Base-by-base conservation (phyloP, 2,888 invertebrate genomes). In the Acleris sparsana region DNA sequence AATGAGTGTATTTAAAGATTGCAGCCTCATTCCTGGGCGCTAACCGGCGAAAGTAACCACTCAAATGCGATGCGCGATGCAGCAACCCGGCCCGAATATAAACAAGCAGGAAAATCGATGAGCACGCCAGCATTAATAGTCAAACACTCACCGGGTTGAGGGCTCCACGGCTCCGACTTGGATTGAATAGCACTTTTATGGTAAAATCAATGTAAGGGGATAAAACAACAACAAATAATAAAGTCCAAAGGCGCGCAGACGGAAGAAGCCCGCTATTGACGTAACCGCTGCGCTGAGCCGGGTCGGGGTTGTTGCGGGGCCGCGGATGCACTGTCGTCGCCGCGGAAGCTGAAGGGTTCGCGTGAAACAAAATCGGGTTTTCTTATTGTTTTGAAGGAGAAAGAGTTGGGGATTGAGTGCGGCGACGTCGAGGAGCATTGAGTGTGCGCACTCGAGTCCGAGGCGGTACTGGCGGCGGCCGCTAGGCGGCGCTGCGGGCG, bases 401-500 rank as follows among this genome's bases (percentile, higher is more conserved):
- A 80, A 76, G 80, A 76, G 73, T 76, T 80, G 78, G 75, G 82
- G 78, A 80, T 79, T 77, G 81, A 84, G 87, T 89, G 88, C 88
- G 82, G 84, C 84, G 83, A 82, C 79, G 81, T 82, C 75, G 82
- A 79, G 80, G 82, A 80, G 76, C 80, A 83, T 74, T 82, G 92
- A 88, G 91, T 80, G 85, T 90, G 91, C 92, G 92, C 92, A 90
- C 74, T 88, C 79, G 81, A 78, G 78, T 75, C 84, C 78, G 75
- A 72, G 71, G 70, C 69, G 72, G 78, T 86, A 88, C 89, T 89
- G 88, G 72, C 81, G 80, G 69, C 75, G 73, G 78, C 80, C 89
- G 82, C 65, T 74, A 83, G 90, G 80, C 85, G 89, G 91, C 90
- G 89, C 83, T 85, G 80, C 71, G 69, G 67, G 75, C 74, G 72